A percentile compares a stretch with the other conserved stretches of the same genome.
phyloP scores from a whole-genome alignment of 2,113 vertebrate species.

The Odontesthes bonariensis region DNA sequence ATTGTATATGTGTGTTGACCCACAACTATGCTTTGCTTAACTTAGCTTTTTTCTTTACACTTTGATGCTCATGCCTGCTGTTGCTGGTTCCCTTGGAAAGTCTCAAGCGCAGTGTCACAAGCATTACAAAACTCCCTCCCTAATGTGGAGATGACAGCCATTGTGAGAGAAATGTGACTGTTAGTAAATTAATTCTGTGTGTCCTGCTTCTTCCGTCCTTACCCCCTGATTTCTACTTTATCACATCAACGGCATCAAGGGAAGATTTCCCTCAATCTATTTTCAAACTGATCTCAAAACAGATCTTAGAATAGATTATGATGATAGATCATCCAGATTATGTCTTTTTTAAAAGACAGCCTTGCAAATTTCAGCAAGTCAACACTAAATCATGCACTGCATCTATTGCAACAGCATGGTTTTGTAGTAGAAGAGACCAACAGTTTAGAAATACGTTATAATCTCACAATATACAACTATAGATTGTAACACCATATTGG shows the following conservation, averaged over 20 bases:
- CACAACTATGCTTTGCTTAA: constrained; percentile 8
- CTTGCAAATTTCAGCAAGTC: too few relatives aligned
- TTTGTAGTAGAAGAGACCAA: too few relatives aligned
- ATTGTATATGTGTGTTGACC: not conserved
- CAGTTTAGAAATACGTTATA: too few relatives aligned
- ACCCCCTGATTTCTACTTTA: constrained; percentile 25
- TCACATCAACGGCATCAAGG: constrained; percentile 11
- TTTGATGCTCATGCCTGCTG: constrained; percentile 7
- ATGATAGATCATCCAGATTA: too few relatives aligned
- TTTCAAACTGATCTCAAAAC: too few relatives aligned
- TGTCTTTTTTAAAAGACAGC: too few relatives aligned
- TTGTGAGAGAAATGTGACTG: constrained; percentile 20
- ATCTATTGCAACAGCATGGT: too few relatives aligned
- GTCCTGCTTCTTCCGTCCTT: constrained; percentile 5
- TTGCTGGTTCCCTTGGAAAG: constrained; percentile 7
- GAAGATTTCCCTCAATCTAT: not conserved
- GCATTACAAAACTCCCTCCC: constrained; percentile 20
- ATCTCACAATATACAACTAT: too few relatives aligned
- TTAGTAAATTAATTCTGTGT: constrained; percentile 31
- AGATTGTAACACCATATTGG: too few relatives aligned
- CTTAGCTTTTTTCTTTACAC: not conserved
- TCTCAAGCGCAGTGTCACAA: constrained; percentile 23
- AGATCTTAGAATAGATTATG: too few relatives aligned
- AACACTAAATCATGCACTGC: too few relatives aligned
- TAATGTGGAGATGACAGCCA: constrained; percentile 9